Base-by-base conservation (phyloP, 53 echinoderm and acorn worm species). In the Glandiceps talaboti region DNA sequence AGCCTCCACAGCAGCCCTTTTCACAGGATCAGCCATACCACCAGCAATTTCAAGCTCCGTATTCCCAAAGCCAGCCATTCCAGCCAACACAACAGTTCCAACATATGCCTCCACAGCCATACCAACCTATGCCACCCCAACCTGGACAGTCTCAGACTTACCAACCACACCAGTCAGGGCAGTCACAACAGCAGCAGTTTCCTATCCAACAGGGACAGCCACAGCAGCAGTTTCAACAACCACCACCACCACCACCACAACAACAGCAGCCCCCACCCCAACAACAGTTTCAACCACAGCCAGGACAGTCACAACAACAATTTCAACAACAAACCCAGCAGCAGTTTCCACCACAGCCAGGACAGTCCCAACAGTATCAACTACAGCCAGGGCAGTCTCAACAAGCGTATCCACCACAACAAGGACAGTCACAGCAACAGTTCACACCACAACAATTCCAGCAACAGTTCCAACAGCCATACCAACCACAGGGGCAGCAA, bases 181-280 rank as follows among this genome's bases (percentile, higher is more conserved):
- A 76, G 31, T 76, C 29, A 30, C 30, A 14, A 28, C 30, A 76
- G 31, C 76, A 76, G 76, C 29, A 28, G 32, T 81, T 74, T 27
- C 88, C 80, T 30, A 80, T 82, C 32, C 80, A 74, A 26, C 80
- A 77, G 31, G 32, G 30, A 74, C 79, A 74, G 28, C 83, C 82
- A 26, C 82, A 32, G 26, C 30, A 77, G 14, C 88, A 88, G 28
- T 85, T 77, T 27, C 80, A 30, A 77, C 75, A 33, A 73, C 84
- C 75, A 29, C 82, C 32, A 33, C 31, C n/a, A 1, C 79, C 84
- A 30, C 90, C 82, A 74, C 80, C 75, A 1, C 77, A 81, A 31
- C 80, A 82, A 33, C 87, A 83, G 25, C 84, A 86, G 76, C 81
- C 73, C 25, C 90, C 84, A 64, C 82, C 81, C 31, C 87, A 87